Evolutionary conservation across 2,888 invertebrate genomes (phyloP).

Genomic region (Pseudeuparius sepicola): DNA sequence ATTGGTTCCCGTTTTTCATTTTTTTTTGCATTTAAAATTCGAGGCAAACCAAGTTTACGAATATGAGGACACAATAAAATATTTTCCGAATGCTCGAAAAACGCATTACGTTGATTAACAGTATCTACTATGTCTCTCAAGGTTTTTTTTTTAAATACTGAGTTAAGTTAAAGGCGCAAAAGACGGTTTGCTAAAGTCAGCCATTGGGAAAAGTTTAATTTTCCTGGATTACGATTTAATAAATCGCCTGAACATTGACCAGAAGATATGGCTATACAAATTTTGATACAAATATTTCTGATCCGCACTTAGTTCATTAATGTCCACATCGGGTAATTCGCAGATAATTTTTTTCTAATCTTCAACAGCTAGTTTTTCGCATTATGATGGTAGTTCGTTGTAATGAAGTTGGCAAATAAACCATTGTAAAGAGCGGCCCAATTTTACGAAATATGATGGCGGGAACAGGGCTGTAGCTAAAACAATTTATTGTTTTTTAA

Average conservation of each 20-base stretch:
- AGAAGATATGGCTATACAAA: slow-evolving; percentile 11
- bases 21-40: slow-evolving; percentile 1
- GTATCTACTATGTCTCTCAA: slow-evolving; percentile 3
- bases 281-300: slow-evolving; percentile 7
- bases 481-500: too few species aligned
- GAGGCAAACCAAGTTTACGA: slow-evolving; percentile 1
- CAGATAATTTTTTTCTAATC: slow-evolving; percentile 2
- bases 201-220: slow-evolving; percentile 11
- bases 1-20: slow-evolving; percentile 1
- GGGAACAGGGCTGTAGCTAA: too few species aligned
- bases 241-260: slow-evolving; percentile 13
- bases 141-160: slow-evolving; percentile 3
- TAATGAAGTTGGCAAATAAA: slow-evolving; percentile 23
- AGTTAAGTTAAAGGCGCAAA: slow-evolving; percentile 6
- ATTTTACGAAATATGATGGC: too few species aligned
- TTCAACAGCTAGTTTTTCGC: slow-evolving; percentile 1
- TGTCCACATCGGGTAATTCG: slow-evolving; percentile 2
- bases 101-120: slow-evolving; percentile 1
- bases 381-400: slow-evolving; percentile 21
- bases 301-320: slow-evolving; percentile 1
- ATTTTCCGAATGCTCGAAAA: slow-evolving; percentile 2
- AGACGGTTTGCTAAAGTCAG: slow-evolving; percentile 4
- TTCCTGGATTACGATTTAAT: slow-evolving; percentile 13
- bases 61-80: slow-evolving; percentile 1
- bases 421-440: slow-evolving; percentile 23